Conservation (phyloP, 2,888 invertebrate species). For the Diploptera punctata region DNA sequence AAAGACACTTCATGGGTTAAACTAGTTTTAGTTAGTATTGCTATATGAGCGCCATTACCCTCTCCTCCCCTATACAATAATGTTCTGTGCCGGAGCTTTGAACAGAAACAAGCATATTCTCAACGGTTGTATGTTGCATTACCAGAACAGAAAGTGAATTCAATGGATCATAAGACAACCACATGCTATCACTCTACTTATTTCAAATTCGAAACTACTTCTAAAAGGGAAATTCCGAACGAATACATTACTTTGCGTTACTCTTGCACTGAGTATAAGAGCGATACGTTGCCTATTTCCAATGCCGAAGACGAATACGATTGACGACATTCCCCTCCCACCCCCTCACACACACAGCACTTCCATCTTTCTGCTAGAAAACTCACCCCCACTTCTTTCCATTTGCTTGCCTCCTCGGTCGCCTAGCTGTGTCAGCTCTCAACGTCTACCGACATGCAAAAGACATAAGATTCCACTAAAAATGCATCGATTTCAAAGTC, state of each 20-base stretch:
- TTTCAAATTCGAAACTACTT: too few species aligned
- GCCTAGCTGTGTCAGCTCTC: conserved; percentile 22
- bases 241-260: background rate
- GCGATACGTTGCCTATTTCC: conserved; percentile 21
- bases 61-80: too few species aligned
- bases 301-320: conserved; percentile 31
- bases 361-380: conserved; percentile 19
- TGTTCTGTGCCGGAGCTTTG: too few species aligned
- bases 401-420: conserved; percentile 25
- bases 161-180: too few species aligned
- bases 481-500: conserved; percentile 45
- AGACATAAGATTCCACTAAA: conserved; percentile 47
- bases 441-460: conserved; percentile 43
- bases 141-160: too few species aligned
- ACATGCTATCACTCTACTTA: too few species aligned
- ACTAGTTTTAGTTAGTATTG: too few species aligned
- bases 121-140: too few species aligned
- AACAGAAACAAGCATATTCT: too few species aligned
- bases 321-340: conserved; percentile 20
- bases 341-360: conserved; percentile 17
- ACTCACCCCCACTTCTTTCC: conserved; percentile 21
- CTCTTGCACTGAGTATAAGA: conserved; percentile 18
- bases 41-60: too few species aligned
- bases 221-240: background rate
- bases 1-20: too few species aligned